Evolutionary conservation across 2,888 invertebrate genomes (phyloP).

Genomic region (Andricus curvator): DNA sequence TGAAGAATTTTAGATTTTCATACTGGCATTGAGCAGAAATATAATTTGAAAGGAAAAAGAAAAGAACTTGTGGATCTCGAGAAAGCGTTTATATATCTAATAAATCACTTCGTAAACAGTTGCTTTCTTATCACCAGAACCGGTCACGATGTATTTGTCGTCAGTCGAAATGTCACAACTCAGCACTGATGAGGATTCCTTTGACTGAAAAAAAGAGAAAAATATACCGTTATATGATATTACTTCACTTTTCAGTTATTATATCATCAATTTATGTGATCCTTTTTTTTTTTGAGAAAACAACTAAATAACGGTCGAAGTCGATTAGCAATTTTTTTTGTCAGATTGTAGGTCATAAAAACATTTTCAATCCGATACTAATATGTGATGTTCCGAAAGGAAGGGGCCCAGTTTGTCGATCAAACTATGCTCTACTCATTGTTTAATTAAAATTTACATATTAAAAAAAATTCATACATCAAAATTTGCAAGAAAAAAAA

Average conservation of each 20-base stretch:
- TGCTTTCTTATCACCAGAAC: conserved; percentile 98
- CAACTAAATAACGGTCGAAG: too few relatives aligned
- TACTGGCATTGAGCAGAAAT: background rate
- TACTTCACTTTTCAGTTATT: background rate
- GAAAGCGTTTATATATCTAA: conserved; percentile 75
- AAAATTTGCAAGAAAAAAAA: too few relatives aligned
- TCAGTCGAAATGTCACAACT: conserved; percentile 99
- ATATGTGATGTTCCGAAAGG: too few relatives aligned
- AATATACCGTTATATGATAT: background rate
- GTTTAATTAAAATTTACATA: too few relatives aligned
- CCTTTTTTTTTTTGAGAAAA: too few relatives aligned
- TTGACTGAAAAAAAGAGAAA: conserved; percentile 83
- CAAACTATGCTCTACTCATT: too few relatives aligned
- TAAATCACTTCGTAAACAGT: conserved; percentile 98
- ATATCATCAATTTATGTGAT: background rate
- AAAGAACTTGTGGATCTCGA: background rate
- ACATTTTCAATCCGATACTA: too few relatives aligned
- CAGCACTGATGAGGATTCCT: conserved; percentile 98
- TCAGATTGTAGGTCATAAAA: too few relatives aligned
- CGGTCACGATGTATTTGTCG: conserved; percentile 98
- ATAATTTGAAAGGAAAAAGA: background rate
- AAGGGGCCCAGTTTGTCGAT: too few relatives aligned
- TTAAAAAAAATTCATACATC: too few relatives aligned
- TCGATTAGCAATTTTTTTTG: too few relatives aligned
- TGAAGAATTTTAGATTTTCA: background rate